Base-by-base conservation (phyloP, 2,888 invertebrate genomes). In the Erynnis tages region DNA sequence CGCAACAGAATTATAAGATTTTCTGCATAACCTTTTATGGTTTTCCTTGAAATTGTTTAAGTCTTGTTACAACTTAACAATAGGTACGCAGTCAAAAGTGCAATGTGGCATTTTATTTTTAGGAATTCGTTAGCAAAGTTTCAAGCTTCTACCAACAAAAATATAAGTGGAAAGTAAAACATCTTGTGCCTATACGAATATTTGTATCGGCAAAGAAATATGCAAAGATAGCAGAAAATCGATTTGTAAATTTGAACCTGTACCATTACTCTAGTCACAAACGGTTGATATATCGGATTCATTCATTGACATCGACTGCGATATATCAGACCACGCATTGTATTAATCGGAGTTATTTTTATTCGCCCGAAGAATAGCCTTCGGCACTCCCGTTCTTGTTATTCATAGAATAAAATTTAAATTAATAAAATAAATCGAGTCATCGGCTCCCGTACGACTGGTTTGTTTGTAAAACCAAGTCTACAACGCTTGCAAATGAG, bases 401-500 rank as follows among this genome's bases (percentile, higher is more conserved):
- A 54, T 49, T 50, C 54, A 50, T 54, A 49, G 49, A 54, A 54
- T 54, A 54, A 47, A 54, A 50, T 73, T 69, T 66, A 71, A 71
- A 73, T 72, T 71, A 71, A 73, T 75, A 73, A 68, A 67, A 65
- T 63, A 68, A 70, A 72, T 72, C 66, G 62, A 69, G 65, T 55
- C 57, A 53, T 48, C 56, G 50, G 61, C 72, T 73, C 64, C 68
- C 49, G 69, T 67, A 61, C 56, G 59, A 75, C 76, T 67, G 66
- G 76, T 74, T 74, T 72, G 73, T 77, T 78, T 74, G 76, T 73
- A 72, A 71, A 70, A 73, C 61, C 69, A 76, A 80, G 82, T 82
- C 80, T 82, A 76, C 64, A 63, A 78, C 80, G 77, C 74, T 80
- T 80, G 79, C 74, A 80, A 82, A 82, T 82, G 78, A 76, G 70